A percentile compares a stretch with the other conserved stretches of the same genome.
These are phyloP conservation scores for Agrotis ipsilon DNA, from an alignment of 2,888 invertebrate genomes.

Conservation along the genomic window DNA sequence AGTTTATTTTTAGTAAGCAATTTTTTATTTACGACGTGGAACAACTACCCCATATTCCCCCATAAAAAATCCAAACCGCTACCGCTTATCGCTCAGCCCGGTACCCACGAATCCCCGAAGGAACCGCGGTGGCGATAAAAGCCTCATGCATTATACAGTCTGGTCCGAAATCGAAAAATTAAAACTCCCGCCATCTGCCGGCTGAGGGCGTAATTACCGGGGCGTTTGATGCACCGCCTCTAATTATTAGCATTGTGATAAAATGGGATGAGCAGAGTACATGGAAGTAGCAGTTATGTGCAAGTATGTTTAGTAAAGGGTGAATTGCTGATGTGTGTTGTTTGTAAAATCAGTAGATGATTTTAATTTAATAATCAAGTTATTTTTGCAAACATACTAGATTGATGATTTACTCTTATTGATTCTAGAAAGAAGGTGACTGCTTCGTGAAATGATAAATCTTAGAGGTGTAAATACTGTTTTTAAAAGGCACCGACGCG, in stretches of 20 bases:
- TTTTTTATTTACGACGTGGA: no score
- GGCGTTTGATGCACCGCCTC: constrained; percentile 78
- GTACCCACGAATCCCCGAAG: constrained; percentile 81
- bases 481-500: no score
- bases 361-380: no score
- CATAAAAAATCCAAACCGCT: constrained; percentile 56
- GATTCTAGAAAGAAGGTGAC: no score
- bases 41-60: no score
- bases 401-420: no score
- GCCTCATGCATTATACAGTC: constrained; percentile 89
- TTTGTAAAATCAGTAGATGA: neutral
- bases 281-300: constrained; percentile 8
- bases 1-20: no score
- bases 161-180: constrained; percentile 91
- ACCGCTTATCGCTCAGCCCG: constrained; percentile 56
- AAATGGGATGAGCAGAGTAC: constrained; percentile 48
- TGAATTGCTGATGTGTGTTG: constrained; percentile 12
- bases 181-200: constrained; percentile 89
- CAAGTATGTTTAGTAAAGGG: neutral
- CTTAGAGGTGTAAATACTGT: no score
- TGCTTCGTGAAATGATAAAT: no score
- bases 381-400: no score
- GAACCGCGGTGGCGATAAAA: constrained; percentile 90
- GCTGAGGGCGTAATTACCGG: constrained; percentile 80
- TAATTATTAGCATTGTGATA: constrained; percentile 73